A percentile compares a stretch with the other conserved stretches of the same genome.
phyloP scores from a whole-genome alignment of 2,888 invertebrate genomes.

The Amphipyra tragopoginis region DNA sequence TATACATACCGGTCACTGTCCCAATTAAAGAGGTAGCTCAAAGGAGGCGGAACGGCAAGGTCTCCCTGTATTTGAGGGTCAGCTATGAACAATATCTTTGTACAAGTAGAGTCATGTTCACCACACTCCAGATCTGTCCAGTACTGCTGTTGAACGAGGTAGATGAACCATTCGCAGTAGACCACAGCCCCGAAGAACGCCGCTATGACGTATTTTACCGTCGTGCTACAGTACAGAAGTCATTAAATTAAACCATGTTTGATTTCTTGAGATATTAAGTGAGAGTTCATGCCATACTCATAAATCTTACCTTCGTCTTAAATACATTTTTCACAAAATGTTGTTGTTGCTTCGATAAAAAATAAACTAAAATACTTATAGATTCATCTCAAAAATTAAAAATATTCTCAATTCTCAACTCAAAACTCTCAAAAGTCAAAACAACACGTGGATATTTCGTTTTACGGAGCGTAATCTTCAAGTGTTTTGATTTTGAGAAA shows the following conservation, averaged over 20 bases:
- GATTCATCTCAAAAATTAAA: constrained; percentile 35
- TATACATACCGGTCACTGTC: constrained; percentile 95
- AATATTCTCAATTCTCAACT: constrained; percentile 1
- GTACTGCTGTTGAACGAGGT: constrained; percentile 77
- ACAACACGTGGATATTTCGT: constrained; percentile 28
- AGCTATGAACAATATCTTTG: constrained; percentile 93
- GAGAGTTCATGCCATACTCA: not conserved
- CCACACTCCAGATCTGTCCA: constrained; percentile 87
- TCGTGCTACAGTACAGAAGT: constrained; percentile 67
- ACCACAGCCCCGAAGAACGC: constrained; percentile 72
- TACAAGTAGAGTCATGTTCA: constrained; percentile 84
- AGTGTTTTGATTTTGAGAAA: not conserved
- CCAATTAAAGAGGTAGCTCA: constrained; percentile 94
- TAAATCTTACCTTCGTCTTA: constrained; percentile 70
- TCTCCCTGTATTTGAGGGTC: constrained; percentile 98
- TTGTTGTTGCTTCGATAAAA: constrained; percentile 5
- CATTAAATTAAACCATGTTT: constrained; percentile 24
- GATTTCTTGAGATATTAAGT: too few relatives aligned
- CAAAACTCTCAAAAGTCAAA: constrained; percentile 35
- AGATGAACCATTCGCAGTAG: constrained; percentile 90
- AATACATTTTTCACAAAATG: constrained; percentile 64
- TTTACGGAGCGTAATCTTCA: constrained; percentile 4
- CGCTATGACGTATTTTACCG: constrained; percentile 75
- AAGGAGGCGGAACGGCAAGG: constrained; percentile 91
- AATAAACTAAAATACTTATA: constrained; percentile 21